Base-by-base conservation (phyloP, 1,140 invertebrate species). In the Geopemphigus sp. region DNA sequence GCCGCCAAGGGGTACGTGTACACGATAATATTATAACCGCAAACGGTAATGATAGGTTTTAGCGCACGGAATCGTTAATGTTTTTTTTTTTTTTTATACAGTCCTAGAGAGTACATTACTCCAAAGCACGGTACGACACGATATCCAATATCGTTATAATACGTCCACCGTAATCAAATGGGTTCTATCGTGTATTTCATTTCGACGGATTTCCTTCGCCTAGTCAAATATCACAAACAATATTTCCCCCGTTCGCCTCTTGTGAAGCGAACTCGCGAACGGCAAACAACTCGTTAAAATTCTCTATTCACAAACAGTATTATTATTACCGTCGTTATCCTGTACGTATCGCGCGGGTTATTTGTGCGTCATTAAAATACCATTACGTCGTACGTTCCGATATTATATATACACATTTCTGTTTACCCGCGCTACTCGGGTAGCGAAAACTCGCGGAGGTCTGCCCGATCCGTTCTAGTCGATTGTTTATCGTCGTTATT, bases 21-120 rank as follows among this genome's bases (percentile, higher is more conserved):
- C 15, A 66, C 63, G 32, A 66, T 66, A 72, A 32, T 72, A 72
- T 53, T 72, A 72, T 29, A 72, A 72, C 68, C 68, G 26, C 68
- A 72, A 72, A 72, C 68, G 68, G 17, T 72, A 72, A 72, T 72
- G 50, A 72, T 72, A 72, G 68, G 68, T 72, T 72, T 72, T 72
- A 72, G 68, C 26, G 68, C 68, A 72, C 68, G 68, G 68, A 72
- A 72, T 72, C 50, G 68, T 72, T 72, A 72, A 24, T 29, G 68
- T 72, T n/a, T 53, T 72, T 72, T 68, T 50, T 47, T 50, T 39
- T 39, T 14, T 26, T 59, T 10, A n/a, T 54, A 15, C 47, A 70
- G 45, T 12, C 68, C 47, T 54, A 72, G 68, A 72, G 68, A 72
- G 47, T 54, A 54, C 54, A 72, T 72, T 54, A 72, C 68, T 53